These are phyloP conservation scores for Glandiceps talaboti DNA, from an alignment of 53 echinoderm and acorn worm genomes.

Conservation along the genomic window DNA sequence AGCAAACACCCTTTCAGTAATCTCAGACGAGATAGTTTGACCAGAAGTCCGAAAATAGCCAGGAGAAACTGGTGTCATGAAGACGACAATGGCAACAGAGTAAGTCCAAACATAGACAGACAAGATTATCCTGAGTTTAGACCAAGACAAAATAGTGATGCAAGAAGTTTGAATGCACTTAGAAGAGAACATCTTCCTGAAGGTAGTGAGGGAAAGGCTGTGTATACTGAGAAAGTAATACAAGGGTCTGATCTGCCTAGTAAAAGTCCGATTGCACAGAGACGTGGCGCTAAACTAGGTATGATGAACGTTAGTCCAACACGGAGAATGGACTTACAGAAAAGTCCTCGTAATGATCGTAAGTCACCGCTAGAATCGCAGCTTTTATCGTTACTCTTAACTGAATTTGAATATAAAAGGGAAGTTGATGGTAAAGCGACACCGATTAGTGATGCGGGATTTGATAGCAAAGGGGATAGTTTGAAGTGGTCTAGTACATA, in stretches of 20 bases:
- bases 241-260: not conserved
- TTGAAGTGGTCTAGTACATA: not conserved
- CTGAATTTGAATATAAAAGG: not conserved
- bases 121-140: not conserved
- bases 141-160: no score
- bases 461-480: not conserved
- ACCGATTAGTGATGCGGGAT: not conserved
- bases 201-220: no score
- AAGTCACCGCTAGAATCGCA: not conserved
- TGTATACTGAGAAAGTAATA: not conserved
- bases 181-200: no score
- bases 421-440: not conserved
- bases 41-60: not conserved
- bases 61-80: not conserved
- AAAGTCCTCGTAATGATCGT: not conserved
- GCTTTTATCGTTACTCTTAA: not conserved
- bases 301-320: not conserved
- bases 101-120: not conserved
- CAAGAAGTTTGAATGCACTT: no score
- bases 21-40: not conserved
- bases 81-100: not conserved
- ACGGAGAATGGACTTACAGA: not conserved
- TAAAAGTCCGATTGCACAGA: not conserved
- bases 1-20: not conserved
- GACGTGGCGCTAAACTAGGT: not conserved